phyloP scores from a whole-genome alignment of 1,140 invertebrate species.

The Branchinecta lynchi region DNA sequence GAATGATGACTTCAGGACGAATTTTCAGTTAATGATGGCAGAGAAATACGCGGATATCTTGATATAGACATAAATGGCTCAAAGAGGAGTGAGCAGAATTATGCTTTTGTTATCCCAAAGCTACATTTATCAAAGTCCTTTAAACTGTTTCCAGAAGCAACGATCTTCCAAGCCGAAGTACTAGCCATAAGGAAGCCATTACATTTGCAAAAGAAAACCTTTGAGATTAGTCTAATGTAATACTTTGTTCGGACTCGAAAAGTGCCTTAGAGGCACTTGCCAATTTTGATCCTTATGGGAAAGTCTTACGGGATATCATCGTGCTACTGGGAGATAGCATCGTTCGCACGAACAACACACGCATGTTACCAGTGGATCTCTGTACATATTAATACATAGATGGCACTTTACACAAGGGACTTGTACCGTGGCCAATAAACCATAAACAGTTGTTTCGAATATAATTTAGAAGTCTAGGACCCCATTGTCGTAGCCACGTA shows the following conservation, averaged over 20 bases:
- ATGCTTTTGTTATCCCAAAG: not conserved
- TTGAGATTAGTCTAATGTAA: not conserved
- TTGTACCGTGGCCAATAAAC: too few species aligned
- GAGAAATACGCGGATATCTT: not conserved
- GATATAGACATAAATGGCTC: constrained; percentile 1
- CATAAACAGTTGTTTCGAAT: too few species aligned
- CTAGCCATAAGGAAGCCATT: constrained; percentile 1
- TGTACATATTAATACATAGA: too few species aligned
- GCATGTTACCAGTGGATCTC: too few species aligned
- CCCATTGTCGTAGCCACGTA: too few species aligned
- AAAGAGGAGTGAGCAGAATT: not conserved
- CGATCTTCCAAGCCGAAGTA: constrained; percentile 5
- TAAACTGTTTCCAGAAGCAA: not conserved
- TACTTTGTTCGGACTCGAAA: not conserved
- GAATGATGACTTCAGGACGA: not conserved
- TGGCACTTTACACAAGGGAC: too few species aligned
- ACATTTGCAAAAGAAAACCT: constrained; percentile 2
- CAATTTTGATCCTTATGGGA: not conserved
- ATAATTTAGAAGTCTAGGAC: too few species aligned
- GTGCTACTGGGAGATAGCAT: too few species aligned
- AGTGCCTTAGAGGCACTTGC: not conserved
- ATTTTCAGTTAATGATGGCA: not conserved
- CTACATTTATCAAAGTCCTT: not conserved
- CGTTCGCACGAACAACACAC: too few species aligned
- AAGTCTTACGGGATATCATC: too few species aligned